Conservation (phyloP, 2,113 vertebrate species). For the Aegithalos caudatus region DNA sequence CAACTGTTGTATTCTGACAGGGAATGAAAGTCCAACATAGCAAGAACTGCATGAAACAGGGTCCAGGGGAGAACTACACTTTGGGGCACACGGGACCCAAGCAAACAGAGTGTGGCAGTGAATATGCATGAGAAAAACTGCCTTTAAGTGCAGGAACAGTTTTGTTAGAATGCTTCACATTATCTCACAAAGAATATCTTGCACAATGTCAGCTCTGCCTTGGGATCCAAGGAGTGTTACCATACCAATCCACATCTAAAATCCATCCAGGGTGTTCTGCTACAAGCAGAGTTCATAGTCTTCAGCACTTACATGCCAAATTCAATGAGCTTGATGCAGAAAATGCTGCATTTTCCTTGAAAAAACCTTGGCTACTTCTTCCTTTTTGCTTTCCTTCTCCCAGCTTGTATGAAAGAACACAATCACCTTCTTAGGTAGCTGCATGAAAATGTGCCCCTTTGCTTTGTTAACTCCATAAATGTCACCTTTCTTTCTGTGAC, state of each 20-base stretch:
- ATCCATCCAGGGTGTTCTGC: background rate
- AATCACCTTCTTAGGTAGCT: background rate
- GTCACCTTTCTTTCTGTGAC: background rate
- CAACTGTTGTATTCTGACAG: background rate
- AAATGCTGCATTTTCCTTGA: background rate
- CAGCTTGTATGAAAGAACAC: background rate
- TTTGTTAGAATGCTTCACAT: background rate
- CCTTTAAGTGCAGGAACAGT: background rate
- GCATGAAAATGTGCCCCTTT: background rate
- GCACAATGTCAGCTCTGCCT: background rate
- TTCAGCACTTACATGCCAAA: background rate
- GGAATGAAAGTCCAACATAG: rapidly evolving
- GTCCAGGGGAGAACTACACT: background rate
- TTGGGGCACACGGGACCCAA: rapidly evolving
- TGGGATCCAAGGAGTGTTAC: background rate
- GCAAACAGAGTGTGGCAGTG: background rate
- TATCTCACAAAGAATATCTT: background rate
- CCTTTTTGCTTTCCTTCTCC: background rate
- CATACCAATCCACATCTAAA: background rate
- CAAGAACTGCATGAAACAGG: too few species aligned
- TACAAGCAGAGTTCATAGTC: background rate
- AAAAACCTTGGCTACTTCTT: background rate
- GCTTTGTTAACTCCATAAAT: background rate
- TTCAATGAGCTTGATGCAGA: background rate
- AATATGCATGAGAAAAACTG: background rate